Base-by-base conservation (phyloP, 1,140 invertebrate genomes). In the Neodiprion virginianus region DNA sequence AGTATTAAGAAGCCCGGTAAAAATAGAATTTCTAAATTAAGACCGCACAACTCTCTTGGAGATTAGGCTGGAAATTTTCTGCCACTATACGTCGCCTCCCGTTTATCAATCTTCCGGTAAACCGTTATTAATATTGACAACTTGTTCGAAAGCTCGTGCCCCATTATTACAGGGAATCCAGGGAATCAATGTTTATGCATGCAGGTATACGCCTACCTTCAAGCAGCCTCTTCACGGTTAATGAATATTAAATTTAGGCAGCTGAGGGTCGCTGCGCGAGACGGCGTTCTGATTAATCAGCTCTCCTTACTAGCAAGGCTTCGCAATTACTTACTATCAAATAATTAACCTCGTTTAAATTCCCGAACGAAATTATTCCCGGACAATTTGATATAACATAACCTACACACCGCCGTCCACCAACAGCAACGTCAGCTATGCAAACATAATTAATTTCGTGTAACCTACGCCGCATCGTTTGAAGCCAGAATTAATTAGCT, bases 191-290 rank as follows among this genome's bases (percentile, higher is more conserved):
- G 61, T 14, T 1, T 17, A 14, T 65, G 61, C 61, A 14, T 65
- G 12, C 61, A 21, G 17, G 12, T 7, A 14, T 65, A 65, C 4
- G 17, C 12, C 61, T 65, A 65, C 61, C 61, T 65, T 65, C 61
- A 40, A 40, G 5, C 11, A 40, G 61, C 14, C 21, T 69, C 67
- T 69, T 69, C 40, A 47, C 67, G 21, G 67, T 69, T 69, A 69
- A 69, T 69, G 67, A 28, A 69, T 69, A 69, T 69, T 69, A 69
- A 69, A 69, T 69, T 69, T 69, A 23, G 67, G 40, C 67, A 47
- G 11, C 21, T 14, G 67, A 69, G 67, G 67, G 67, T 14, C 67
- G 67, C 11, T 7, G 21, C 67, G 67, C 40, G 40, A 12, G 11
- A 7, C 67, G 21, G 21, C 14, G 28, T 11, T 69, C 14, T 69